phyloP scores from a whole-genome alignment of 1,140 invertebrate species.

The Leucophenga varia region DNA sequence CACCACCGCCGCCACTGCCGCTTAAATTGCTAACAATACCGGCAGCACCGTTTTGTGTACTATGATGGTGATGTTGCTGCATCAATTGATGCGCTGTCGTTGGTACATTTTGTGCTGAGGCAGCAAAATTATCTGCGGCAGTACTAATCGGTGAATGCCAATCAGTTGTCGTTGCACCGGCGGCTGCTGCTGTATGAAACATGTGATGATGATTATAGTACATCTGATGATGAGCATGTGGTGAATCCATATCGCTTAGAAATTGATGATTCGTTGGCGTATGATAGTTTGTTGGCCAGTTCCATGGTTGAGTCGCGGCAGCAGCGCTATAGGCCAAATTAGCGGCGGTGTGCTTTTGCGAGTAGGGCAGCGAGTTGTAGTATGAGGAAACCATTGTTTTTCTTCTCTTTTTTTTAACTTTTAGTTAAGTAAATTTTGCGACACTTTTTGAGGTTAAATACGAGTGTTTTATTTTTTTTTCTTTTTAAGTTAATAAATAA shows the following conservation, averaged over 20 bases:
- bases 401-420: neutral
- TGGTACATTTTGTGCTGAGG: slow-evolving; percentile 38
- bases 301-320: slow-evolving; percentile 45
- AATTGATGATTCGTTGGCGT: slow-evolving; percentile 60
- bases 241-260: slow-evolving; percentile 55
- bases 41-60: slow-evolving; percentile 40
- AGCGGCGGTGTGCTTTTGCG: slow-evolving; percentile 49
- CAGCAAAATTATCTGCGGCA: slow-evolving; percentile 42
- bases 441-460: slow-evolving; percentile 21
- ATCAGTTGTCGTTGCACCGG: slow-evolving; percentile 36
- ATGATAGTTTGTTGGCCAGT: slow-evolving; percentile 49
- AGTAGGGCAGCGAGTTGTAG: slow-evolving; percentile 46
- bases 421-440: neutral
- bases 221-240: slow-evolving; percentile 52
- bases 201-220: slow-evolving; percentile 58
- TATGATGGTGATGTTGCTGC: slow-evolving; percentile 42
- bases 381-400: slow-evolving; percentile 51
- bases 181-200: slow-evolving; percentile 42
- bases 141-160: slow-evolving; percentile 48
- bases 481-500: neutral
- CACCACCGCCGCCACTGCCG: slow-evolving; percentile 52
- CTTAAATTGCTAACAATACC: no score
- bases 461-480: slow-evolving; percentile 1
- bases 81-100: slow-evolving; percentile 57
- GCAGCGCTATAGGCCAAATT: slow-evolving; percentile 47